Evolutionary conservation across 2,797 vertebrate species (phyloP), one percentile per base, ranked within the genome.

Genomic region (Benthosema pterotum): DNA sequence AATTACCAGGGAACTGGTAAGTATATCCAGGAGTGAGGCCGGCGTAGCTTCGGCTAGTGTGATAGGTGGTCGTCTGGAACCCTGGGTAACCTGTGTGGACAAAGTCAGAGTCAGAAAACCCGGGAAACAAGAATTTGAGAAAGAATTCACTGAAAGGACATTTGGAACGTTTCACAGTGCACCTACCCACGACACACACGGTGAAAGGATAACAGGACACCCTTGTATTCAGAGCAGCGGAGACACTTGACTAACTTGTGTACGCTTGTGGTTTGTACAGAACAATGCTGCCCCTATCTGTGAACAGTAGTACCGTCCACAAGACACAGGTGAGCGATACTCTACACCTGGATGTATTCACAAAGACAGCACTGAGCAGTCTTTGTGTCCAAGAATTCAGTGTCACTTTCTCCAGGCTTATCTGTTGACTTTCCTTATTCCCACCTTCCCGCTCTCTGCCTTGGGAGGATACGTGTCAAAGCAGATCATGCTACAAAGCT

Each of bases 1-100:
- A 69, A 92, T 93, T 94, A 99, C 97, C 97, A 14, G 97, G 97
- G 80, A 99, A 99, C 92, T 99, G 97, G 87, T 99, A 99, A 85
- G 97, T 98, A 72, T 99, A 99, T 83, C 97, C 97, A 54, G 97
- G 97, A 59, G 97, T 96, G 60, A 99, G 93, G 83, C 97, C 96
- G 69, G 97, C 95, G 58, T 99, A 99, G 91, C 97, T 97, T 65
- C 97, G 94, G 72, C 97, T 98, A n/a, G 97, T 95, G 0, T 38
- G 32, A 9, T 99, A 99, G 57, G 97, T 98, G 32, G 97, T 95
- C 4, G 97, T 95, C 87, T 99, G 97, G 89, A 99, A 99, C 65
- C 97, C 96, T 3, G 97, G 97, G 77, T 99, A 99, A 83, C 97
- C 97, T 99, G 79, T 3, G 47, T 52, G 63, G n/a, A 75, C 8